Conservation (phyloP, 2,888 invertebrate species). For the Hymenopus coronatus region DNA sequence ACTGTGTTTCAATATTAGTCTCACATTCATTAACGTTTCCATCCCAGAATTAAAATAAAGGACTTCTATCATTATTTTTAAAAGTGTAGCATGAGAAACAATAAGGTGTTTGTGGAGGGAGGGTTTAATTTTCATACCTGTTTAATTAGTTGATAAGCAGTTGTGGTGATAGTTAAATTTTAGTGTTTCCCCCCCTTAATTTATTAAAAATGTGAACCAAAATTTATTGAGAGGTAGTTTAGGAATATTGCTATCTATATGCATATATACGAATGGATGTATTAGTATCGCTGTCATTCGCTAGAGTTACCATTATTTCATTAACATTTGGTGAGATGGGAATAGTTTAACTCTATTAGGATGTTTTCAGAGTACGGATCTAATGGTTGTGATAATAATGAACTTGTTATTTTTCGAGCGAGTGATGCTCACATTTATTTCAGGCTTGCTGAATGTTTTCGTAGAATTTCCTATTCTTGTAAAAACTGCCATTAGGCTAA, state of each 20-base stretch:
- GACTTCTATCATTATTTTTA: neutral
- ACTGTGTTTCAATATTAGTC: neutral
- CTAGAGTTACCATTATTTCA: constrained; percentile 12
- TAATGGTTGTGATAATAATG: constrained; percentile 27
- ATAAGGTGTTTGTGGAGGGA: neutral
- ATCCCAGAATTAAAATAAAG: neutral
- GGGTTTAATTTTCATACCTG: constrained; percentile 1
- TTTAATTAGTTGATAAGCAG: constrained; percentile 1
- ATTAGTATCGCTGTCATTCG: neutral
- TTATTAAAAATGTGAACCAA: neutral
- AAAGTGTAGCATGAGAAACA: neutral
- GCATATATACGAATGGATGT: neutral
- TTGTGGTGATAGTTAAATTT: neutral
- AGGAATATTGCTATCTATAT: neutral
- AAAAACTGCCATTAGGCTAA: constrained; percentile 33
- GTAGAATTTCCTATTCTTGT: constrained; percentile 29
- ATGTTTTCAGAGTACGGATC: neutral
- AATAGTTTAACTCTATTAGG: neutral
- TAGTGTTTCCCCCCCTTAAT: neutral
- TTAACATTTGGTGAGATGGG: neutral
- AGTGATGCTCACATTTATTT: constrained; percentile 7
- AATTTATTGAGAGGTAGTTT: neutral
- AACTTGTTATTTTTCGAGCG: neutral
- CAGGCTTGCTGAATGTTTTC: constrained; percentile 27
- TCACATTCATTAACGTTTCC: neutral